phyloP scores from a whole-genome alignment of 2,888 invertebrate species.

The Congeria kusceri region DNA sequence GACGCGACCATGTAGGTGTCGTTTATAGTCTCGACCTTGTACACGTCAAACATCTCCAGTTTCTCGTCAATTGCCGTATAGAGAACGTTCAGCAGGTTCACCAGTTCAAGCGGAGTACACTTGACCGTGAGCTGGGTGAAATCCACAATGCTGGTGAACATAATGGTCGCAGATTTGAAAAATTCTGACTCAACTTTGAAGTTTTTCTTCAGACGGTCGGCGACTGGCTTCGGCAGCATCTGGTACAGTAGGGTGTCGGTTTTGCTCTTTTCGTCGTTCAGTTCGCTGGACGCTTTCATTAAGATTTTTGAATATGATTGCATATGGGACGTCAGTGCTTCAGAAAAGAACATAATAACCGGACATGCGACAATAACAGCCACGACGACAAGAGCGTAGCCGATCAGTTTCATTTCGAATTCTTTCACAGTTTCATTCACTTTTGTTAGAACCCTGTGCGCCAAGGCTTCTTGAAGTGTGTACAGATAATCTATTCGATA shows the following conservation, averaged over 20 bases:
- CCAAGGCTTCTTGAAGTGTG: slow-evolving; percentile 88
- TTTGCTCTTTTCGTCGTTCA: slow-evolving; percentile 63
- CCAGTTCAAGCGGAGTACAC: slow-evolving; percentile 64
- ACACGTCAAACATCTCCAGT: slow-evolving; percentile 68
- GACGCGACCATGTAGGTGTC: slow-evolving; percentile 76
- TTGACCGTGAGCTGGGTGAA: slow-evolving; percentile 60
- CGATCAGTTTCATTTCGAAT: slow-evolving; percentile 85
- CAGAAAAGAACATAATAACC: slow-evolving; percentile 54
- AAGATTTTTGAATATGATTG: slow-evolving; percentile 73
- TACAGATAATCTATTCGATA: slow-evolving; percentile 92
- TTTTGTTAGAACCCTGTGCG: slow-evolving; percentile 52
- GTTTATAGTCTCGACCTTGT: slow-evolving; percentile 76
- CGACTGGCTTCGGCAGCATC: slow-evolving; percentile 72
- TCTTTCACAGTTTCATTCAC: slow-evolving; percentile 58
- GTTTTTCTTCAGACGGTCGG: slow-evolving; percentile 65
- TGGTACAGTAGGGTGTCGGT: slow-evolving; percentile 71
- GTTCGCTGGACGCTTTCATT: slow-evolving; percentile 67
- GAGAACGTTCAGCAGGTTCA: slow-evolving; percentile 66
- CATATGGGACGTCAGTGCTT: slow-evolving; percentile 65
- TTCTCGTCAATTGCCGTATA: slow-evolving; percentile 68
- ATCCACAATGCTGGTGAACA: slow-evolving; percentile 70
- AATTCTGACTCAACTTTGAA: slow-evolving; percentile 69
- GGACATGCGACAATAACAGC: slow-evolving; percentile 63
- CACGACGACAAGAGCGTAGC: slow-evolving; percentile 43
- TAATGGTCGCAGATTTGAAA: slow-evolving; percentile 71